These are phyloP conservation scores for Poecile montanus DNA, from an alignment of 2,797 vertebrate genomes.

Conservation along the genomic window DNA sequence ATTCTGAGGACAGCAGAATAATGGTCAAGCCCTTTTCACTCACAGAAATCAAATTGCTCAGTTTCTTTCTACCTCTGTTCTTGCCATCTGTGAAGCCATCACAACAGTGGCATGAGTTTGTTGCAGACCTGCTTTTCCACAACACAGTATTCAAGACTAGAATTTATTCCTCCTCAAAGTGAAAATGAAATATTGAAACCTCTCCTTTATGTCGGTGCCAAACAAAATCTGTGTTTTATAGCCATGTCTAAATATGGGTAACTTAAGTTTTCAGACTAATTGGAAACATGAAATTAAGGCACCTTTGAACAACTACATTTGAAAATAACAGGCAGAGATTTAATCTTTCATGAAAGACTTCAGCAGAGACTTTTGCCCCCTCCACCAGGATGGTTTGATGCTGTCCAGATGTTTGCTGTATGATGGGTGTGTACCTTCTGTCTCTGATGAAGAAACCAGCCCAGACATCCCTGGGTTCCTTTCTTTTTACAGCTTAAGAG, in stretches of 20 bases:
- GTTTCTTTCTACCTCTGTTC: not conserved
- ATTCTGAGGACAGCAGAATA: not conserved
- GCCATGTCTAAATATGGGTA: not conserved
- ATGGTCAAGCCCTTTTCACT: not conserved
- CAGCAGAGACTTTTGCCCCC: not conserved
- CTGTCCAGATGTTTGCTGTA: constrained; percentile 53
- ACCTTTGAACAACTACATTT: not conserved
- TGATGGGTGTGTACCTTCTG: constrained; percentile 21
- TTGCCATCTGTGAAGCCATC: not conserved
- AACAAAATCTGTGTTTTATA: not conserved
- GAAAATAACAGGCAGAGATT: constrained; percentile 3
- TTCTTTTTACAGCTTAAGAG: not conserved
- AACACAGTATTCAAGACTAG: not conserved
- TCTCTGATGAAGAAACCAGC: not conserved
- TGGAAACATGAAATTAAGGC: not conserved
- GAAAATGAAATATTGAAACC: not conserved
- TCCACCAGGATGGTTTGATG: constrained; percentile 21
- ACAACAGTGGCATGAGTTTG: fast-evolving
- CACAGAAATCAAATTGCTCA: not conserved
- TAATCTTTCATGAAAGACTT: constrained; percentile 18
- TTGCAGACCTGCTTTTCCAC: not conserved
- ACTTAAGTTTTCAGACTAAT: not conserved
- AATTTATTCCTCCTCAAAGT: not conserved
- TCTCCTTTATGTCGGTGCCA: not conserved
- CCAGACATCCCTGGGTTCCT: constrained; percentile 24